Evolutionary conservation across 1,140 invertebrate genomes (phyloP).

Genomic region (Bombus superbus): DNA sequence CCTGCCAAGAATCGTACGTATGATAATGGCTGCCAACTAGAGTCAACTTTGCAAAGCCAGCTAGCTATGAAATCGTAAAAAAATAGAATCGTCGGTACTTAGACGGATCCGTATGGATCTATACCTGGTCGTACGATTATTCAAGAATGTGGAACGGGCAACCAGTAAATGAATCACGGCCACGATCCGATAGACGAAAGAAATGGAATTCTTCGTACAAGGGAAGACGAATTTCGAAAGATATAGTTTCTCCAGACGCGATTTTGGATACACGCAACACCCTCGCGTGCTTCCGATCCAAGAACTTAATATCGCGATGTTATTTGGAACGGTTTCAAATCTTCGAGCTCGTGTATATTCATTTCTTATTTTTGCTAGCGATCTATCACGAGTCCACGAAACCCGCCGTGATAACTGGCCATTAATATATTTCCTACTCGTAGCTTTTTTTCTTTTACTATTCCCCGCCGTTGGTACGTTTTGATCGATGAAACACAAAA

Average conservation of each 20-base stretch:
- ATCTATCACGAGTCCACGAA: conserved; percentile 47
- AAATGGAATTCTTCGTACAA: background rate
- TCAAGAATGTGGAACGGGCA: background rate
- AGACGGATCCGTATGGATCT: background rate
- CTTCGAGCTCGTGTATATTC: conserved; percentile 1
- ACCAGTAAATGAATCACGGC: background rate
- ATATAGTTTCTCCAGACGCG: conserved; percentile 21
- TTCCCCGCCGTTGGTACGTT: background rate
- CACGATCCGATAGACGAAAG: background rate
- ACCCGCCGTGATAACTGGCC: conserved; percentile 33
- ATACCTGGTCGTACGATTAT: background rate
- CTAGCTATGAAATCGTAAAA: conserved; percentile 14
- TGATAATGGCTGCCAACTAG: conserved; percentile 62
- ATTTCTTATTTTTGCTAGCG: conserved; percentile 41
- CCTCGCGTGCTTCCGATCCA: conserved; percentile 34
- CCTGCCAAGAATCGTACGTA: conserved; percentile 62
- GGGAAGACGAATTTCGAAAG: conserved; percentile 26
- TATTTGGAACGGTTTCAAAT: conserved; percentile 57
- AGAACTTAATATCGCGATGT: conserved; percentile 51
- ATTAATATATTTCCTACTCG: conserved; percentile 37
- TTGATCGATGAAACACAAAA: conserved; percentile 10
- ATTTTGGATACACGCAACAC: conserved; percentile 33
- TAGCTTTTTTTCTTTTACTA: background rate
- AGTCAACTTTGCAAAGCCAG: conserved; percentile 33
- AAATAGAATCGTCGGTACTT: conserved; percentile 35